phyloP scores from a whole-genome alignment of 1,140 invertebrate species.

The Drosophila pallidifrons region DNA sequence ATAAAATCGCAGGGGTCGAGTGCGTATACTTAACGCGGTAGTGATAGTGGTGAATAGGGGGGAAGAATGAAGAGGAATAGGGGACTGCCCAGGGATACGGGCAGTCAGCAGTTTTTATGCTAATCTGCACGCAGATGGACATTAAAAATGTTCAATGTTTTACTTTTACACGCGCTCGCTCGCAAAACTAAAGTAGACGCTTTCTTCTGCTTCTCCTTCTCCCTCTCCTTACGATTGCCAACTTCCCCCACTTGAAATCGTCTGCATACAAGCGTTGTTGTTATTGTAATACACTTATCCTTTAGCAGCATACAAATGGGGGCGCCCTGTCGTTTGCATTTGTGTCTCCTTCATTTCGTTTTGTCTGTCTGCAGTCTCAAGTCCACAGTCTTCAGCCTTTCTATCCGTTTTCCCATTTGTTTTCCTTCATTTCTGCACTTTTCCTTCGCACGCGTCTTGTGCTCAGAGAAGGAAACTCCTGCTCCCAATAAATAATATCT shows the following conservation, averaged over 20 bases:
- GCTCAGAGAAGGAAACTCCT: not conserved
- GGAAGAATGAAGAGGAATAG: not conserved
- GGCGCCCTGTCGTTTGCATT: conserved; percentile 69
- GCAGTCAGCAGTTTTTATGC: conserved; percentile 63
- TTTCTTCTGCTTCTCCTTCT: no score
- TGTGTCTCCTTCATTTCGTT: conserved; percentile 46
- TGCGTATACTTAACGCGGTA: not conserved
- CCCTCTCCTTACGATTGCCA: not conserved
- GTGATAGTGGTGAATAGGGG: not conserved
- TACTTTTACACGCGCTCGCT: conserved; percentile 71
- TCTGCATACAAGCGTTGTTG: conserved; percentile 46
- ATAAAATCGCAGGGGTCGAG: conserved; percentile 10
- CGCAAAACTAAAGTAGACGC: conserved; percentile 34
- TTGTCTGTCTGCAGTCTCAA: conserved; percentile 10
- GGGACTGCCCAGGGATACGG: conserved; percentile 1
- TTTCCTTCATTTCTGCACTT: conserved; percentile 42
- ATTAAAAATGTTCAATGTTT: conserved; percentile 78
- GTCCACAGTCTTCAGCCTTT: not conserved
- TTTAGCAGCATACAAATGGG: conserved; percentile 71
- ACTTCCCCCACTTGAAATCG: conserved; percentile 8
- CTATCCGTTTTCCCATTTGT: conserved; percentile 31
- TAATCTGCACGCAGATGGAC: conserved; percentile 75
- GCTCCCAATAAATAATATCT: not conserved
- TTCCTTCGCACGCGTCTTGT: conserved; percentile 36
- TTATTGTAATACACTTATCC: conserved; percentile 75